Evolutionary conservation across 1,140 invertebrate species (phyloP).

Genomic region (Cataglyphis hispanica): DNA sequence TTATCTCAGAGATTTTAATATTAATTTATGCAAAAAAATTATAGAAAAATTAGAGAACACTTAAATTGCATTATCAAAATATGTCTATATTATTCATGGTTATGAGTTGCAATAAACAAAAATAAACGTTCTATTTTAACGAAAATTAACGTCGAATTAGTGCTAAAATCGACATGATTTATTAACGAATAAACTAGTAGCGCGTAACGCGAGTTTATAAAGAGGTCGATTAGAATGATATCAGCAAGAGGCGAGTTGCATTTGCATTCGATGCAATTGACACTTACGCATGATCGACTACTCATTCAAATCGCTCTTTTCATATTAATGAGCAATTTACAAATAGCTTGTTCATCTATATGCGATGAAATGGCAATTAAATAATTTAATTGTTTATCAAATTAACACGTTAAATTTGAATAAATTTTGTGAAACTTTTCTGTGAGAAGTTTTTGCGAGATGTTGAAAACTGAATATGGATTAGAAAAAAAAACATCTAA

Average conservation of each 20-base stretch:
- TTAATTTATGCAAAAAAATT: neutral
- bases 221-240: slow-evolving; percentile 57
- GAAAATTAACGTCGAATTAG: slow-evolving; percentile 38
- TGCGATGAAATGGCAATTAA: slow-evolving; percentile 7
- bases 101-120: slow-evolving; percentile 4
- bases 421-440: neutral
- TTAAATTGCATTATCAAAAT: neutral
- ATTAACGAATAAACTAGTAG: slow-evolving; percentile 35
- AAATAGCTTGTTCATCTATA: slow-evolving; percentile 29
- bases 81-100: neutral
- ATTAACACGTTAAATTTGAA: neutral
- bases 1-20: neutral
- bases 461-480: neutral
- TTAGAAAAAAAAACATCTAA: neutral
- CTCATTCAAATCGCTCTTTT: slow-evolving; percentile 55
- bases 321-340: slow-evolving; percentile 42
- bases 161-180: slow-evolving; percentile 37
- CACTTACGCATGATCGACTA: slow-evolving; percentile 41
- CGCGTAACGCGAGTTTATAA: slow-evolving; percentile 49
- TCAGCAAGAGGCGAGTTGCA: slow-evolving; percentile 45
- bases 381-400: neutral
- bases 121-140: slow-evolving; percentile 27
- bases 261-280: slow-evolving; percentile 57
- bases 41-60: neutral
- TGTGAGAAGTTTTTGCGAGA: neutral